Base-by-base conservation (phyloP, 2,888 invertebrate genomes). In the Plebejus anna region DNA sequence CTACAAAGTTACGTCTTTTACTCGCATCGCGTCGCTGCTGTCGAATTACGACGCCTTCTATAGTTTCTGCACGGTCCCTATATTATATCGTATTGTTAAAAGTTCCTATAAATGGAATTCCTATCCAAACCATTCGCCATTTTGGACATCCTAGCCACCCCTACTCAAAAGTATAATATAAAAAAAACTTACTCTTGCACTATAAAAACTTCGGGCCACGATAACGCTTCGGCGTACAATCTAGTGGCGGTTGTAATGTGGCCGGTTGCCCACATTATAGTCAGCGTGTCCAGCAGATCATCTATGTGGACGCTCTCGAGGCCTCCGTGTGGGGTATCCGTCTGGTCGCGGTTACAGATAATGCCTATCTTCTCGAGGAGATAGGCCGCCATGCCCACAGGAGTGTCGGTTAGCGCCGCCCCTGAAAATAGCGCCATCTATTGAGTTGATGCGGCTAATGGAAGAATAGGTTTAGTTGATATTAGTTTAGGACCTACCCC, bases 351-450 rank as follows among this genome's bases (percentile, higher is more conserved):
- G 90, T 91, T 97, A 90, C 89, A 97, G 96, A 89, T 96, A 77
- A 84, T 95, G 84, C 93, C 95, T 87, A 98, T 98, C 89, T 98
- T 98, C 85, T 99, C 98, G 80, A 99, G 90, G 71, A 98, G 95
- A 83, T 98, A 99, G 0, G 96, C 97, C 1, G 98, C 98, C 80
- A 99, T 88, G 0, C 98, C 98, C 0, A 96, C 94, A 0, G 98
- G 98, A 0, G 97, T 96, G 82, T 97, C 96, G 9, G 95, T 92
- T 78, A 98, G 84, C 0, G 94, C 96, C 3, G 95, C 95, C 32
- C 97, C 97, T 96, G 82, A 0, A 73, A 90, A 88, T 59, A 22
- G 9, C 42, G 42, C n/a, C 38, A 57, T 28, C 11, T 36, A 55
- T 28, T n/a, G 16, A 47, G 11, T 4, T 72, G 7, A 38, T n/a